phyloP scores from a whole-genome alignment of 2,797 vertebrate species.

The Phoeniculus purpureus region DNA sequence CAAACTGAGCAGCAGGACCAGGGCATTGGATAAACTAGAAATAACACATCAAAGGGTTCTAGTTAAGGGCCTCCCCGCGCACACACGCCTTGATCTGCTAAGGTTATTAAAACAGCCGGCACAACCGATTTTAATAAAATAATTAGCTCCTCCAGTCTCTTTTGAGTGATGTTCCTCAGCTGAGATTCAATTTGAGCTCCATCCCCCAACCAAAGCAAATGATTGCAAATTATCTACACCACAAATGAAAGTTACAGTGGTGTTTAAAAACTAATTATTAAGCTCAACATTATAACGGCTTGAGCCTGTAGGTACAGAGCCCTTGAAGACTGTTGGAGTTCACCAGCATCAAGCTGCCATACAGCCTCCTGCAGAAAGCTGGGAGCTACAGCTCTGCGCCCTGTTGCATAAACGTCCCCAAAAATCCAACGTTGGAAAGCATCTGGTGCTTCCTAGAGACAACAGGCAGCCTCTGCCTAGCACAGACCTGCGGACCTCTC shows the following conservation, averaged over 20 bases:
- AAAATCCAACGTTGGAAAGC: not conserved
- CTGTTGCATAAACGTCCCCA: not conserved
- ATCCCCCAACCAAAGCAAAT: conserved; percentile 20
- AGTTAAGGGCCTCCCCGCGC: conserved; percentile 48
- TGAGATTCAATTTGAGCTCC: conserved; percentile 44
- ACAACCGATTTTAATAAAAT: conserved; percentile 60
- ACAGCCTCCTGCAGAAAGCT: not conserved
- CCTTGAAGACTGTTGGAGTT: conserved; percentile 8
- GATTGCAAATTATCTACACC: conserved; percentile 46
- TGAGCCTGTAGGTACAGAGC: not conserved
- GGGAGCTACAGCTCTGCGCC: not conserved
- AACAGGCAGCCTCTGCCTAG: not conserved
- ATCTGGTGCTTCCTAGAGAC: not conserved
- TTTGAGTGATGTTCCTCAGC: conserved; percentile 42
- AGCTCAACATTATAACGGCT: conserved; percentile 6
- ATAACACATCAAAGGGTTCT: conserved; percentile 62
- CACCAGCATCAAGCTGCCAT: not conserved
- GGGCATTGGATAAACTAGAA: conserved; percentile 52
- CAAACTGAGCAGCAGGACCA: conserved; percentile 38
- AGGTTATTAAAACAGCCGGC: conserved; percentile 54
- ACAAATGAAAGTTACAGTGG: conserved; percentile 45
- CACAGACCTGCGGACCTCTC: conserved; percentile 20
- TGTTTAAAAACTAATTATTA: conserved; percentile 60
- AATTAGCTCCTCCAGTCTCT: conserved; percentile 53
- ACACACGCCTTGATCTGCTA: conserved; percentile 45